A percentile compares a stretch with the other conserved stretches of the same genome.
These are phyloP conservation scores for Leistus spinibarbis DNA, from an alignment of 2,888 invertebrate species.

Conservation along the genomic window DNA sequence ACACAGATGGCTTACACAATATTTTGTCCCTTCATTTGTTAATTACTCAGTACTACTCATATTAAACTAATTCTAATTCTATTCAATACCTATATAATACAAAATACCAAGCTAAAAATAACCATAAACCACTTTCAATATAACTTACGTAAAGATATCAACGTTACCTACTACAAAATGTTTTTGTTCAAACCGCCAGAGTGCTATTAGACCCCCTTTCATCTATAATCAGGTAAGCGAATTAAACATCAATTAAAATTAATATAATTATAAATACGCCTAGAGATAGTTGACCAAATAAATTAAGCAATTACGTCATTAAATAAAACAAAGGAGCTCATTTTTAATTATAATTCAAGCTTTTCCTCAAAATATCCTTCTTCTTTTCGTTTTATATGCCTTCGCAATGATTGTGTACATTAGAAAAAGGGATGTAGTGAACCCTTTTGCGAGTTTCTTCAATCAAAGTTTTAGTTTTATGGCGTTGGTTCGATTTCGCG, in stretches of 20 bases:
- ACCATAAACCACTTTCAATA: background rate
- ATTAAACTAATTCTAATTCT: background rate
- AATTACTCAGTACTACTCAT: background rate
- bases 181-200: background rate
- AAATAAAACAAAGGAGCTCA: background rate
- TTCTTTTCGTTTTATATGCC: background rate
- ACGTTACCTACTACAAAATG: background rate
- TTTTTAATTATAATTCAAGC: background rate
- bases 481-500: constrained; percentile 44
- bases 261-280: background rate
- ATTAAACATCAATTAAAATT: background rate
- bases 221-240: background rate
- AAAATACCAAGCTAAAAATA: background rate
- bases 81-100: background rate
- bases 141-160: background rate
- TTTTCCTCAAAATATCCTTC: background rate
- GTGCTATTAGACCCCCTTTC: background rate
- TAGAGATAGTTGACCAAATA: background rate
- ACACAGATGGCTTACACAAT: background rate
- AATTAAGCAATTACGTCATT: background rate
- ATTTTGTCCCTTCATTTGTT: background rate
- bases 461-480: constrained; percentile 36
- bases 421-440: background rate
- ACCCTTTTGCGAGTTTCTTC: constrained; percentile 29
- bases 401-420: background rate